These are phyloP conservation scores for Temnothorax unifasciatus DNA, from an alignment of 2,888 invertebrate species.

Conservation along the genomic window DNA sequence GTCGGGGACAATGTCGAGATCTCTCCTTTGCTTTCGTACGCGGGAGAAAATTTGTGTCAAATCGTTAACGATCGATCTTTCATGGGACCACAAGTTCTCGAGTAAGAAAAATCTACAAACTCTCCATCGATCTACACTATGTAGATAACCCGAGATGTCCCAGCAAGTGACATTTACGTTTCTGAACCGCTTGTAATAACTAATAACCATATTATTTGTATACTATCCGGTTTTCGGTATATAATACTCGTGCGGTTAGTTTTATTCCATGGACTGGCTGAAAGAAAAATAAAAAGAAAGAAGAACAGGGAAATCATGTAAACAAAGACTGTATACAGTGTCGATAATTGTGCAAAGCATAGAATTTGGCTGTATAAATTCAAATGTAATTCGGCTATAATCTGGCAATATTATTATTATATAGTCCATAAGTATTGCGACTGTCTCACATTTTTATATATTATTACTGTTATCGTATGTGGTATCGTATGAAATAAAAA, in stretches of 20 bases:
- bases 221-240: background rate
- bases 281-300: background rate
- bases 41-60: constrained; percentile 93
- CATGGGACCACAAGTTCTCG: constrained; percentile 87
- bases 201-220: constrained; percentile 8
- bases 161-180: constrained; percentile 13
- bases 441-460: constrained; percentile 26
- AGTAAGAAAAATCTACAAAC: constrained; percentile 59
- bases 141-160: constrained; percentile 9
- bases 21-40: constrained; percentile 96
- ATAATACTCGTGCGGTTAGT: background rate
- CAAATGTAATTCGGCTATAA: background rate
- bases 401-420: constrained; percentile 16
- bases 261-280: background rate
- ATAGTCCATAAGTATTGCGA: background rate
- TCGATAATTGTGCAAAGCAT: background rate
- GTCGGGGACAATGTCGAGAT: constrained; percentile 92
- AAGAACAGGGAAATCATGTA: background rate
- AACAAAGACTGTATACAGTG: background rate
- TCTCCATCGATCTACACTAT: background rate
- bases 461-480: constrained; percentile 5
- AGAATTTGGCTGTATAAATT: constrained; percentile 14
- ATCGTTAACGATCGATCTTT: constrained; percentile 91
- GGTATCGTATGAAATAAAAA: constrained; percentile 21
- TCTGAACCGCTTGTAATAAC: constrained; percentile 30